Evolutionary conservation across 2,113 vertebrate species (phyloP).

Genomic region (Brevimyrus niger): DNA sequence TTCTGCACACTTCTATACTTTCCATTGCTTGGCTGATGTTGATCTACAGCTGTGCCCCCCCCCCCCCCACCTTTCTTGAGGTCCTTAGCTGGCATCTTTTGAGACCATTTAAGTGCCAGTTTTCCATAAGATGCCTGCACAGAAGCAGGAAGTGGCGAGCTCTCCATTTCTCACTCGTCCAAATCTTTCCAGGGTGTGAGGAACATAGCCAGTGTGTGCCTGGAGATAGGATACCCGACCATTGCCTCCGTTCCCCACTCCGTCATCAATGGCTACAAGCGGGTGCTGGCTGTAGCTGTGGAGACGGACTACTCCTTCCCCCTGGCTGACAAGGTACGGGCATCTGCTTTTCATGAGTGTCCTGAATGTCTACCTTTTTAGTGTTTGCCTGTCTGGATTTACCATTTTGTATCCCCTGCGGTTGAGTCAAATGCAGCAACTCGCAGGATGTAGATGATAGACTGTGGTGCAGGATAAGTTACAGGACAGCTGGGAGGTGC

Average conservation of each 20-base stretch:
- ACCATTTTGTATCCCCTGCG: not conserved
- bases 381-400: not conserved
- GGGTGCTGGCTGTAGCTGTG: slow-evolving; percentile 84
- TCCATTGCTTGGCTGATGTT: not conserved
- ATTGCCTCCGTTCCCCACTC: slow-evolving; percentile 90
- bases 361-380: not conserved
- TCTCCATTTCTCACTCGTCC: not conserved
- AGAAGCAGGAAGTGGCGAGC: not conserved
- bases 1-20: not conserved
- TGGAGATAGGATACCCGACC: slow-evolving; percentile 96
- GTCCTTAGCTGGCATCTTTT: not conserved
- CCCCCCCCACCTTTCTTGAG: not conserved
- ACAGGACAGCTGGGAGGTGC: slow-evolving; percentile 36
- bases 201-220: slow-evolving; percentile 89
- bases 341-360: not conserved
- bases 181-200: slow-evolving; percentile 74
- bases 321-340: slow-evolving; percentile 89
- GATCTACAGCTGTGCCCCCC: not conserved
- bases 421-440: not conserved
- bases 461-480: slow-evolving; percentile 36
- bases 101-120: not conserved
- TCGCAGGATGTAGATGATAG: not conserved
- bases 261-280: slow-evolving; percentile 90
- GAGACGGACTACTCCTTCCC: slow-evolving; percentile 94
- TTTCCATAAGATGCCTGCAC: not conserved